A percentile compares a stretch with the other conserved stretches of the same genome.
These are phyloP conservation scores for Bimastos eiseni DNA, from an alignment of 2,888 invertebrate species.

Conservation along the genomic window DNA sequence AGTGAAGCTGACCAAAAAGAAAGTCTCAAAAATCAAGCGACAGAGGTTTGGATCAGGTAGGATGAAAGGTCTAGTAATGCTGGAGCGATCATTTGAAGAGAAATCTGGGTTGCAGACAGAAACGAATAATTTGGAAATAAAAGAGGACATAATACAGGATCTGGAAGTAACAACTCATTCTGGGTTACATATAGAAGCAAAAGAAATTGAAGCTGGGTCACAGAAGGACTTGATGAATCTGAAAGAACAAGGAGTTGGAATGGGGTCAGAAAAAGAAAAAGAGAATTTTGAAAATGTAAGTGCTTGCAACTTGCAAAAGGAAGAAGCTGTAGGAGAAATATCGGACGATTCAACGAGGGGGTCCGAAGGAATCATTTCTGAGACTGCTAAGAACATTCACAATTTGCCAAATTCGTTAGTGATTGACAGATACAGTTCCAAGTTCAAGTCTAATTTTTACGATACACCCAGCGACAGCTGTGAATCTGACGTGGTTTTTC, in stretches of 20 bases:
- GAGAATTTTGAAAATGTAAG: neutral
- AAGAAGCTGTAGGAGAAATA: neutral
- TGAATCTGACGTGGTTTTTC: neutral
- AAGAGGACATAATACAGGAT: neutral
- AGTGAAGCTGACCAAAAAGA: neutral
- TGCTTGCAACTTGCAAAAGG: neutral
- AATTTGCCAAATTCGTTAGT: neutral
- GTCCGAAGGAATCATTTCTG: neutral
- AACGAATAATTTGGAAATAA: neutral
- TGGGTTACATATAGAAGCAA: neutral
- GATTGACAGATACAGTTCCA: neutral
- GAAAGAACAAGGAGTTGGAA: neutral
- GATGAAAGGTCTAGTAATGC: neutral
- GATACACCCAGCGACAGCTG: neutral
- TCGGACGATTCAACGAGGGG: neutral
- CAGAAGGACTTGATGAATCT: neutral
- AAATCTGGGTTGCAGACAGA: neutral
- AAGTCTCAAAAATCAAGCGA: neutral
- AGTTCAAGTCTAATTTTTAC: neutral
- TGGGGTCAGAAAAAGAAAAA: neutral
- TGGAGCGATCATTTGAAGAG: neutral
- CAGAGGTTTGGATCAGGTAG: neutral
- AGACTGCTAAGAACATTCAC: neutral
- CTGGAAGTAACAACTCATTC: neutral
- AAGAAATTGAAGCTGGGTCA: neutral